Evolutionary conservation across 2,113 vertebrate species (phyloP).

Genomic region (Spheniscus mendiculus): DNA sequence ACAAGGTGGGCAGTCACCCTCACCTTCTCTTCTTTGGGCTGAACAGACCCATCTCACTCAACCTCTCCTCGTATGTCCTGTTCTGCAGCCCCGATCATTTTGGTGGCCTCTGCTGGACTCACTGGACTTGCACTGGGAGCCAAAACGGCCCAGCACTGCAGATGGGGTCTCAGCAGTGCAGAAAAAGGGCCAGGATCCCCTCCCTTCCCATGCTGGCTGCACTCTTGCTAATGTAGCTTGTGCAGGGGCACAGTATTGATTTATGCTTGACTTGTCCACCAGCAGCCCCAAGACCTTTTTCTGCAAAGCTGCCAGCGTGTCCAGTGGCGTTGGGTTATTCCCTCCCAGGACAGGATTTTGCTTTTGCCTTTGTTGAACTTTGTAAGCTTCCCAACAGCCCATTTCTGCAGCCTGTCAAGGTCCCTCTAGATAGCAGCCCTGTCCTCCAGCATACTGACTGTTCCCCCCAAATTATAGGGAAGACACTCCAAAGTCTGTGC

Average conservation of each 20-base stretch:
- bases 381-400: background rate
- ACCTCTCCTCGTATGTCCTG: background rate
- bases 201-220: background rate
- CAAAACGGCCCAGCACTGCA: background rate
- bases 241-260: fast-evolving
- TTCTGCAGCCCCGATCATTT: background rate
- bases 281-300: background rate
- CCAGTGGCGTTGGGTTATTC: background rate
- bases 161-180: background rate
- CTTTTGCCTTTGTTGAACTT: background rate
- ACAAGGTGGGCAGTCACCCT: background rate
- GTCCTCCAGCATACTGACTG: fast-evolving
- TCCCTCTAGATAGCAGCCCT: background rate
- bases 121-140: background rate
- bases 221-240: background rate
- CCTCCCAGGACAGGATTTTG: background rate
- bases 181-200: background rate
- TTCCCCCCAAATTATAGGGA: too few species aligned
- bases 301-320: background rate
- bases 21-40: background rate
- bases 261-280: background rate
- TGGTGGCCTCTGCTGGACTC: background rate
- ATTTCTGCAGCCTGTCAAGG: background rate
- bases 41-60: background rate
- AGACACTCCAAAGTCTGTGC: background rate